Conservation (phyloP, 2,797 vertebrate species). For the Galagoides demidoff region DNA sequence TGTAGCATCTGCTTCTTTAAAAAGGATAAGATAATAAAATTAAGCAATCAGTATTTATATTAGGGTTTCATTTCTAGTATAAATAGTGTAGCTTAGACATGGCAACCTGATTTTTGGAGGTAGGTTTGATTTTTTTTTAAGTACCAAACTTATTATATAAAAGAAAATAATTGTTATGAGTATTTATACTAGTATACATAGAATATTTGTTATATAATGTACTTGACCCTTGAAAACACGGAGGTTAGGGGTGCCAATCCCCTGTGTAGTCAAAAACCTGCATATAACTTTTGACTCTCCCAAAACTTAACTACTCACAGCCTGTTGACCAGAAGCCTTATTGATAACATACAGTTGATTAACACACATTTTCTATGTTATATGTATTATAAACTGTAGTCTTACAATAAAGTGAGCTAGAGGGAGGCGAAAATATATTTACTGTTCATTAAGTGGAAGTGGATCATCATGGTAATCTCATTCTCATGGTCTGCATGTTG, state of each 20-base stretch:
- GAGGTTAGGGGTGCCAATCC: background rate
- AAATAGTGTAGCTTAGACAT: background rate
- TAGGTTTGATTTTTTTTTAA: background rate
- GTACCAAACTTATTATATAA: slow-evolving; percentile 5
- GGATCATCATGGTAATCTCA: background rate
- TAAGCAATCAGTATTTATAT: slow-evolving; percentile 7
- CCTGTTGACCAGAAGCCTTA: background rate
- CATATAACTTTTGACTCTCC: background rate
- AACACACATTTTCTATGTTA: background rate
- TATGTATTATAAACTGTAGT: background rate
- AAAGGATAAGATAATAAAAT: background rate
- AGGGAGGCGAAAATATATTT: background rate
- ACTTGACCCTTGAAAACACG: background rate
- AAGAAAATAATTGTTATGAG: background rate
- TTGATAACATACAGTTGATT: background rate
- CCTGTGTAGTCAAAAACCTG: background rate
- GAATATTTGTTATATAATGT: background rate
- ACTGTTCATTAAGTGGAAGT: background rate
- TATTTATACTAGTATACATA: background rate
- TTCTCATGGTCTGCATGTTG: background rate
- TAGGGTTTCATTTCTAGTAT: slow-evolving; percentile 10
- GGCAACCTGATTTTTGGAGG: background rate
- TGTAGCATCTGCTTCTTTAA: background rate
- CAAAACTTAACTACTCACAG: background rate
- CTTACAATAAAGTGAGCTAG: background rate